These are phyloP conservation scores for Ornithoptera alexandrae DNA, from an alignment of 2,888 invertebrate species.

Conservation along the genomic window DNA sequence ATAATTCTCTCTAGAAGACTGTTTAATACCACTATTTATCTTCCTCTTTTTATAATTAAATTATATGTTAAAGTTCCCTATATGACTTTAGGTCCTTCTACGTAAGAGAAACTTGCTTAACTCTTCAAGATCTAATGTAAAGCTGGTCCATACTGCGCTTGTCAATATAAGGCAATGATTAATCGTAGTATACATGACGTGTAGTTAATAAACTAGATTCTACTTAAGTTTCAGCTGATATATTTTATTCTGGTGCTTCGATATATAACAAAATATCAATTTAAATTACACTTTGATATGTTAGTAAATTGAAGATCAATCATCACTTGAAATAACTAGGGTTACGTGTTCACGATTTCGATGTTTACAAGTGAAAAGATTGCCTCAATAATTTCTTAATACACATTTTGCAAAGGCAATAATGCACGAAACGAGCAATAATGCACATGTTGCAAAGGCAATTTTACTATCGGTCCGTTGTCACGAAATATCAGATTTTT, in stretches of 20 bases:
- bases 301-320: conserved; percentile 22
- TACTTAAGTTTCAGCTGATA: neutral
- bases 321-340: conserved; percentile 21
- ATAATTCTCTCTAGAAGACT: no score
- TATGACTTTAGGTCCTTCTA: neutral
- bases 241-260: neutral
- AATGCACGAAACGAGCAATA: conserved; percentile 22
- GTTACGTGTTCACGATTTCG: conserved; percentile 55
- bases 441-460: conserved; percentile 55
- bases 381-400: conserved; percentile 50
- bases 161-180: neutral
- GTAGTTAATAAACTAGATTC: neutral
- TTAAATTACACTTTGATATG: neutral
- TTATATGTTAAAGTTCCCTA: no score
- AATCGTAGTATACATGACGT: neutral
- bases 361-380: conserved; percentile 44
- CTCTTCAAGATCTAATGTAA: neutral
- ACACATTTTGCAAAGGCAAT: conserved; percentile 55
- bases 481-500: conserved; percentile 47
- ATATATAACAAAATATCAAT: neutral
- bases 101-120: neutral
- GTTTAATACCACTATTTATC: no score
- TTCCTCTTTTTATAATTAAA: no score
- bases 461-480: conserved; percentile 47
- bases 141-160: neutral